Conservation (phyloP, 2,113 vertebrate genomes). For the Paracanthobrama guichenoti region DNA sequence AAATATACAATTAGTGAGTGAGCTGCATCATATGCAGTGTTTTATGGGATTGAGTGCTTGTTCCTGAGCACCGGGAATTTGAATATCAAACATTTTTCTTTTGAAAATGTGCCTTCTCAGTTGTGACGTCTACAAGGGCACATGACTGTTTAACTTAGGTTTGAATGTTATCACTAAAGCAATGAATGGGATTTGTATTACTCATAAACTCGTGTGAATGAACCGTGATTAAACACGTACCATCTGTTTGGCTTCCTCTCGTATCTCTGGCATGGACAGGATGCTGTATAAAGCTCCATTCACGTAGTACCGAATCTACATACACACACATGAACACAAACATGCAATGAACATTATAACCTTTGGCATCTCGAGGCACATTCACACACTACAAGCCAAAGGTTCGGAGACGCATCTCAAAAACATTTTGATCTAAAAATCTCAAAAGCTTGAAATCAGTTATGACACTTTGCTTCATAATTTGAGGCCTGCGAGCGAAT, state of each 20-base stretch:
- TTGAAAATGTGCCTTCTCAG: background rate
- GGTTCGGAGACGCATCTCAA: background rate
- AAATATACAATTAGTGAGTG: too few species aligned
- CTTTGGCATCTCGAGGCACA: background rate
- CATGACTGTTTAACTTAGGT: background rate
- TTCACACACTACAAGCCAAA: background rate
- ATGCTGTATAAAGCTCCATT: slow-evolving; percentile 94
- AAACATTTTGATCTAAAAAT: background rate
- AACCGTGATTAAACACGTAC: slow-evolving; percentile 72
- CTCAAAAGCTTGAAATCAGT: background rate
- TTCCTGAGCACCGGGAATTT: background rate
- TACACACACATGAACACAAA: slow-evolving; percentile 34
- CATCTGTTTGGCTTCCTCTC: slow-evolving; percentile 93
- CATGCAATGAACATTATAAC: background rate
- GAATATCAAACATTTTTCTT: background rate
- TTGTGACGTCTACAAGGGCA: background rate
- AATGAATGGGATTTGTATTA: background rate
- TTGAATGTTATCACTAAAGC: background rate
- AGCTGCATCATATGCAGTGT: too few species aligned
- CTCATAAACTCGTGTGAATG: background rate
- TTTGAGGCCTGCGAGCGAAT: background rate
- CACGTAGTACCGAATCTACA: slow-evolving; percentile 89
- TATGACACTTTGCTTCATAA: background rate
- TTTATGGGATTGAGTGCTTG: too few species aligned
- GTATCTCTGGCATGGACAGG: slow-evolving; percentile 83